Conservation (phyloP, 53 echinoderm and acorn worm genomes). For the Actinopyga echinites region DNA sequence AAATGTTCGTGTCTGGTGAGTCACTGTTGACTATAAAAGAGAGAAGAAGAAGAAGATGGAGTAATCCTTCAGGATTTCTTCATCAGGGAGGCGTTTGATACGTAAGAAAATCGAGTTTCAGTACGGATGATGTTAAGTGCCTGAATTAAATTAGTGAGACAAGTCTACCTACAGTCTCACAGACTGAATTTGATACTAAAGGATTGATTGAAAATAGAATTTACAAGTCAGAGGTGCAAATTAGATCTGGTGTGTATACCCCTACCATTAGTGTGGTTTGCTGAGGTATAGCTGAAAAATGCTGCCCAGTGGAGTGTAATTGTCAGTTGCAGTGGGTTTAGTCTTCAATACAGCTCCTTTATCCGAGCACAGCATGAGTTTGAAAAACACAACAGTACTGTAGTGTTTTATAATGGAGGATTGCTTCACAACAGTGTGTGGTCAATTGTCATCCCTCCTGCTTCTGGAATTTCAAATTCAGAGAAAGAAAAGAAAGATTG, state of each 20-base stretch:
- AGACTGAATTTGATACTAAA: neutral
- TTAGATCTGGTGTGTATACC: neutral
- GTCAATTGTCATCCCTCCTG: no score
- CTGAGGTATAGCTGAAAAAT: no score
- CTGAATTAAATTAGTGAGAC: slow-evolving; percentile 14
- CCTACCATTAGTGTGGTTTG: no score
- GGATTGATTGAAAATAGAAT: slow-evolving; percentile 1
- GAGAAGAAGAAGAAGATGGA: neutral
- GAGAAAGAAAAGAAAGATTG: no score
- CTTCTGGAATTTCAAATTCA: no score
- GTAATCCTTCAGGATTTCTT: slow-evolving; percentile 31
- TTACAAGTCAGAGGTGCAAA: slow-evolving; percentile 9
- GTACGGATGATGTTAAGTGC: slow-evolving; percentile 16
- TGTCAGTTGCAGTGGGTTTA: no score
- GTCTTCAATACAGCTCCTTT: no score
- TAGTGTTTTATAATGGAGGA: no score
- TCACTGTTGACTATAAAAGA: slow-evolving; percentile 19
- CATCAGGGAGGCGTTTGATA: slow-evolving; percentile 1
- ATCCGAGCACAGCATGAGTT: no score
- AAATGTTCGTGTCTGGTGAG: neutral
- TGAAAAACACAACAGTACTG: no score
- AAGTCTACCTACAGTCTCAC: neutral
- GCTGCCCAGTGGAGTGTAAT: no score
- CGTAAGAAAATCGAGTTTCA: slow-evolving; percentile 9
- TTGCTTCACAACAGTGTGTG: no score